phyloP scores from a whole-genome alignment of 2,888 invertebrate species.

The Baccha elongata region DNA sequence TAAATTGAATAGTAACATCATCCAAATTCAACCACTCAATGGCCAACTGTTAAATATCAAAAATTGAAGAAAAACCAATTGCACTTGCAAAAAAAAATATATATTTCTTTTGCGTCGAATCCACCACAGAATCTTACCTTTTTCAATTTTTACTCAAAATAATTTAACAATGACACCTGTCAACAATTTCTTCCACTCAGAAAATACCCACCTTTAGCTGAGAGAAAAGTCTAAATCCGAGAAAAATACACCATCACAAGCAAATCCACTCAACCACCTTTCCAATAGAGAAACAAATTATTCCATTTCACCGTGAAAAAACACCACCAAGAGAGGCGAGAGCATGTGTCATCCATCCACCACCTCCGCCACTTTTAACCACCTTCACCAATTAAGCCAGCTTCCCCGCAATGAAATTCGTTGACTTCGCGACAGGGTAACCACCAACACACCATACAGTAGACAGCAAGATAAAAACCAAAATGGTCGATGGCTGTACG shows the following conservation, averaged over 20 bases:
- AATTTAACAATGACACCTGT: constrained; percentile 64
- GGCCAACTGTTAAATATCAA: constrained; percentile 46
- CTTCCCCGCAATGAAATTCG: constrained; percentile 59
- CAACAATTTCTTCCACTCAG: constrained; percentile 45
- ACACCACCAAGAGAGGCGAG: constrained; percentile 53
- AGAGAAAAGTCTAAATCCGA: constrained; percentile 16
- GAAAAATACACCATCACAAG: constrained; percentile 17
- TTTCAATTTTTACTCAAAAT: background rate
- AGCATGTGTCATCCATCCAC: constrained; percentile 69
- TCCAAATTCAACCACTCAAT: background rate
- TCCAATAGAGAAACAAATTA: constrained; percentile 60
- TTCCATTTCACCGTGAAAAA: constrained; percentile 44
- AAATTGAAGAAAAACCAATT: constrained; percentile 13
- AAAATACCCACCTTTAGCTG: constrained; percentile 25
- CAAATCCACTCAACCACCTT: constrained; percentile 61
- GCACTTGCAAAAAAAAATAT: constrained; percentile 2
- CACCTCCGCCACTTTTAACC: constrained; percentile 5
- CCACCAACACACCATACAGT: constrained; percentile 75
- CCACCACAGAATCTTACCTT: constrained; percentile 36
- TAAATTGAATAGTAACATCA: too few species aligned
- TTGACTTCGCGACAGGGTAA: constrained; percentile 72
- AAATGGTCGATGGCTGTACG: constrained; percentile 79
- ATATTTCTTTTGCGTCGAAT: constrained; percentile 54
- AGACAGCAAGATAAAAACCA: constrained; percentile 78
- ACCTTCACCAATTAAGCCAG: constrained; percentile 37